Conservation (phyloP, 1,140 invertebrate genomes). For the Eupristina koningsbergeri region DNA sequence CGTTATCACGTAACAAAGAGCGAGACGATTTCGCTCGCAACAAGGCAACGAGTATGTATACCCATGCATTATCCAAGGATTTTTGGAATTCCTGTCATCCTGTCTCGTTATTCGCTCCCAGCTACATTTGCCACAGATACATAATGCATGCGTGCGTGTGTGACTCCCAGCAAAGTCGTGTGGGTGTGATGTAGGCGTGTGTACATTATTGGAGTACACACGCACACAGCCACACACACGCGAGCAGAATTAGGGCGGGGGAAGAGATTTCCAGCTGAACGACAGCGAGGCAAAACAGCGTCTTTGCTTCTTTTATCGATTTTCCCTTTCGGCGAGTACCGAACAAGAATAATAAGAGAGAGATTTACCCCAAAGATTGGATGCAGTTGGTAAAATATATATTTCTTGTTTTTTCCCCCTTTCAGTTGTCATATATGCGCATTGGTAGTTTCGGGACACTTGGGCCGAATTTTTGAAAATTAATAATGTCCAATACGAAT, state of each 20-base stretch:
- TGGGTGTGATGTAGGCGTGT: neutral
- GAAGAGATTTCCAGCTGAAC: conserved; percentile 56
- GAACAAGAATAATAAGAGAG: conserved; percentile 22
- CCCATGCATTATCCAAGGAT: conserved; percentile 54
- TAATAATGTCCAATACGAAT: no score
- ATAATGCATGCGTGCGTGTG: conserved; percentile 54
- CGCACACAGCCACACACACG: no score
- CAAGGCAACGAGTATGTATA: neutral
- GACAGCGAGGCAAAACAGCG: conserved; percentile 4
- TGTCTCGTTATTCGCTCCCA: no score
- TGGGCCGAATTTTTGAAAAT: no score
- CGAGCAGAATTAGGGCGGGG: neutral
- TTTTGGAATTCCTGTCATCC: conserved; percentile 60
- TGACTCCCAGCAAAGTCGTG: no score
- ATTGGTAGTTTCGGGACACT: no score
- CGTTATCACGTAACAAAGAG: conserved; percentile 27
- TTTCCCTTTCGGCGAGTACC: conserved; percentile 19
- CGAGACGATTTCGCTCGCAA: neutral
- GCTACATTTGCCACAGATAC: conserved; percentile 48
- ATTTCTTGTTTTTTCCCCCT: neutral
- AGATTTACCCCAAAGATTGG: neutral
- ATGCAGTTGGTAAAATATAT: conserved; percentile 25
- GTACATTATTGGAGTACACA: conserved; percentile 2
- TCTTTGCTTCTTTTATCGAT: conserved; percentile 43
- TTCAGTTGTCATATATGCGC: neutral